Percentiles rank a stretch among this genome's conserved stretches.
phyloP scores from a whole-genome alignment of 2,888 invertebrate genomes.

The Amblyteles armatorius region DNA sequence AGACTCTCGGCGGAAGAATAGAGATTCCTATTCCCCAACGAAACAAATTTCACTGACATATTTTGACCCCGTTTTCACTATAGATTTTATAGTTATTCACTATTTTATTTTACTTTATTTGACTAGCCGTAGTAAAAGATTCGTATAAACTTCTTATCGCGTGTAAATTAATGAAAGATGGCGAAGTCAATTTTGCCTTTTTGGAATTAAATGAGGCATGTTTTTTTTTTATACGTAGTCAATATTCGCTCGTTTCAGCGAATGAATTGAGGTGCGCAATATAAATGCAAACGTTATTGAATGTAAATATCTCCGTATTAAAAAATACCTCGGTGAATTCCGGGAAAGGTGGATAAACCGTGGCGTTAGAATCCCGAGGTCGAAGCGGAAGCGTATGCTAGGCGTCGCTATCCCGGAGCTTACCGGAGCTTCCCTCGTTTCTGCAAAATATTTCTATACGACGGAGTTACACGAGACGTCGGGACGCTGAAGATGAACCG shows the following conservation, averaged over 20 bases:
- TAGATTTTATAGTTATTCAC: too few species aligned
- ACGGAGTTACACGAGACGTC: not conserved
- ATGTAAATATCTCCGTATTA: slow-evolving; percentile 37
- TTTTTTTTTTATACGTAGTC: not conserved
- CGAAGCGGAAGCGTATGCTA: not conserved
- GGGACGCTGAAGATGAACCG: slow-evolving; percentile 16
- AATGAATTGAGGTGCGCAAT: not conserved
- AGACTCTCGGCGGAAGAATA: not conserved
- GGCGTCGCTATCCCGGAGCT: slow-evolving; percentile 1
- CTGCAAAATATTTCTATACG: slow-evolving; percentile 7
- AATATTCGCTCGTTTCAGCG: not conserved
- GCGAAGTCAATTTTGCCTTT: not conserved
- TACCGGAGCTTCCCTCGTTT: not conserved
- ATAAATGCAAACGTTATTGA: slow-evolving; percentile 11
- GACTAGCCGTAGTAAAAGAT: too few species aligned
- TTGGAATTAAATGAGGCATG: not conserved
- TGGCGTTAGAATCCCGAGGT: not conserved
- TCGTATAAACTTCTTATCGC: too few species aligned
- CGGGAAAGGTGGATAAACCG: slow-evolving; percentile 1
- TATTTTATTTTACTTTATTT: too few species aligned
- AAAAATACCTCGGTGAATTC: slow-evolving; percentile 9
- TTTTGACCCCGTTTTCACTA: not conserved
- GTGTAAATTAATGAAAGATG: not conserved
- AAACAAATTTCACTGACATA: not conserved
- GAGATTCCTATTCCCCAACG: not conserved